A percentile compares a stretch with the other conserved stretches of the same genome.
phyloP scores from a whole-genome alignment of 2,113 vertebrate genomes.

The Cisticola juncidis region DNA sequence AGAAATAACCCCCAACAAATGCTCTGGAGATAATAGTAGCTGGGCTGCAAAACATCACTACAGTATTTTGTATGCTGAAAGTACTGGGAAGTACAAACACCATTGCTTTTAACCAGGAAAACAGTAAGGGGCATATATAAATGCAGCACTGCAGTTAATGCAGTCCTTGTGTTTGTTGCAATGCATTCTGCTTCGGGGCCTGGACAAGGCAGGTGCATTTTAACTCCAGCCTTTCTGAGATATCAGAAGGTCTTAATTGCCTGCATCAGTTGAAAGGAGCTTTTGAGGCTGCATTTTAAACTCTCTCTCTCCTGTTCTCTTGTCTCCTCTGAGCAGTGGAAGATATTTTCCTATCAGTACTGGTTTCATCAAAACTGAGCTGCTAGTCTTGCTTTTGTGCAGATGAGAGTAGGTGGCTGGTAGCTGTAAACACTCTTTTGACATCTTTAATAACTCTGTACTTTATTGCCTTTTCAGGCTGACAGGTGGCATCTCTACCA shows the following conservation, averaged over 20 bases:
- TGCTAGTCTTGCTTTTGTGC: not conserved
- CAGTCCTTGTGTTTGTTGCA: not conserved
- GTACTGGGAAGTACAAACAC: not conserved
- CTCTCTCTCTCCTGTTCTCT: not conserved
- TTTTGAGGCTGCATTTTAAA: not conserved
- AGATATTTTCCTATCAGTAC: not conserved
- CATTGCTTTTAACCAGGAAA: not conserved
- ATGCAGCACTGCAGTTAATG: not conserved
- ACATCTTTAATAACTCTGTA: not conserved
- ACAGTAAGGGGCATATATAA: not conserved
- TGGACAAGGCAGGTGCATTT: not conserved
- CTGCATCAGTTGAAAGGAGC: not conserved
- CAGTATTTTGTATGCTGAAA: not conserved
- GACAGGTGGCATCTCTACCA: not conserved
- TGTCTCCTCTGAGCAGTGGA: not conserved
- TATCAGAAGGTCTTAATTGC: not conserved
- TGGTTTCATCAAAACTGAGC: not conserved
- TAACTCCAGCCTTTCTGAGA: not conserved
- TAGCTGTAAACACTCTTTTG: slow-evolving; percentile 17
- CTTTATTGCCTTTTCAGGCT: not conserved
- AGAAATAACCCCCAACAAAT: not conserved
- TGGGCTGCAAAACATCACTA: not conserved
- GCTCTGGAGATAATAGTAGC: not conserved
- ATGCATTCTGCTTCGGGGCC: not conserved
- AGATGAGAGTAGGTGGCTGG: not conserved